Base-by-base conservation (phyloP, 1,140 invertebrate genomes). In the Spodoptera frugiperda region DNA sequence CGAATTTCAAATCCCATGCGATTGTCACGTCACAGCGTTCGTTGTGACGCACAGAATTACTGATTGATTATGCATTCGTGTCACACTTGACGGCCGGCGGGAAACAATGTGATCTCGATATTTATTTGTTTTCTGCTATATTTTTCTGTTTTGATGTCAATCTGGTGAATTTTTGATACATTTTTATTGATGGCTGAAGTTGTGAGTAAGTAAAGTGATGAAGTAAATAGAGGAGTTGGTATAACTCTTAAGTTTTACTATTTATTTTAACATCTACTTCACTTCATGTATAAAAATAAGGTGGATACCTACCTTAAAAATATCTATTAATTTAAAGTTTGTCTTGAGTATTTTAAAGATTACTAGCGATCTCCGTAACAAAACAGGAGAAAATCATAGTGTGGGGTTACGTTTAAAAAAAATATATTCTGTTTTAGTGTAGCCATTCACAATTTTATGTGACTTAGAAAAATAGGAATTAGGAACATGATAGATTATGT, bases 21-120 rank as follows among this genome's bases (percentile, higher is more conserved):
- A 84, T 83, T 85, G 57, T 79, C 84, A 82, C 83, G 84, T 89
- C 85, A 89, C 81, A 84, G 75, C 46, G 51, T 39, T 61, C 49
- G 49, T 53, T 72, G 85, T 85, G 84, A 77, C 84, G 83, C 87
- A 84, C 88, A 84, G 89, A 86, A 90, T 93, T 89, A 86, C 91
- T 92, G 91, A 93, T 93, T 91, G 91, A 92, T 93, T 93, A 93
- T 90, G 88, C 89, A 92, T 89, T 92, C 90, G 78, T 84, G 86
- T 90, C 90, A 89, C 85, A 86, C 77, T 78, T 88, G 89, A 90
- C 86, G 81, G 82, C 84, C 78, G 82, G 71, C 80, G 85, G 63
- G 72, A 78, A 82, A 84, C 79, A 84, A 81, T 79, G 78, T 79
- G 75, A 79, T 77, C 11, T 44, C n/a, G 54, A 33, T 73, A 73